A percentile compares a stretch with the other conserved stretches of the same genome.
Evolutionary conservation across 2,888 invertebrate species (phyloP).

Genomic region (Archaeoteleia sp.): DNA sequence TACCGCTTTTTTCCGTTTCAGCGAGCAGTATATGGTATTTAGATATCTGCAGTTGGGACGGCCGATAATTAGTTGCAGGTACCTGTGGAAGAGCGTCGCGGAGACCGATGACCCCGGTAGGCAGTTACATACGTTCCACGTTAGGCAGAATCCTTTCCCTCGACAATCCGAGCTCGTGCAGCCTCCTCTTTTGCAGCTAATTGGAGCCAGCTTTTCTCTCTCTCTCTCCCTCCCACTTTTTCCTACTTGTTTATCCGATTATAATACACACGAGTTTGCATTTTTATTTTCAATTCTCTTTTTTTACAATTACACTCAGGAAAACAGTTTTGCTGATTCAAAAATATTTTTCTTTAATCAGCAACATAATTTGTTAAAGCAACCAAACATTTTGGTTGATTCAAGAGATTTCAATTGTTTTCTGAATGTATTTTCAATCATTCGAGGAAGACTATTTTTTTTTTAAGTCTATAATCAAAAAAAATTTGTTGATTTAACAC

Average conservation of each 20-base stretch:
- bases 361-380: no score
- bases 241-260: conserved; percentile 26
- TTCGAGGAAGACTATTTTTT: no score
- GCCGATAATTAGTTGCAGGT: conserved; percentile 55
- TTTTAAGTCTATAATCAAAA: no score
- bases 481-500: no score
- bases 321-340: no score
- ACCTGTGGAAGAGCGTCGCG: conserved; percentile 53
- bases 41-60: conserved; percentile 51
- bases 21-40: conserved; percentile 50
- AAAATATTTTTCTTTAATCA: no score
- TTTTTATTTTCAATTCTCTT: conserved; percentile 1
- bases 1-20: conserved; percentile 19
- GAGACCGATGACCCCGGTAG: conserved; percentile 55
- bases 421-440: no score
- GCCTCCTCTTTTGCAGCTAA: conserved; percentile 55
- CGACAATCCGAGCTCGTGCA: conserved; percentile 46
- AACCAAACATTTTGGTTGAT: no score
- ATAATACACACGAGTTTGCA: conserved; percentile 29
- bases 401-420: no score
- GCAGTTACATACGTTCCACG: conserved; percentile 55
- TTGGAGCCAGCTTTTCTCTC: conserved; percentile 51
- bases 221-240: conserved; percentile 28
- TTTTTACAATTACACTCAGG: no score
- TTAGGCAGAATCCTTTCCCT: conserved; percentile 56